These are phyloP conservation scores for Chionodraco myersi DNA, from an alignment of 2,113 vertebrate species.

Conservation along the genomic window DNA sequence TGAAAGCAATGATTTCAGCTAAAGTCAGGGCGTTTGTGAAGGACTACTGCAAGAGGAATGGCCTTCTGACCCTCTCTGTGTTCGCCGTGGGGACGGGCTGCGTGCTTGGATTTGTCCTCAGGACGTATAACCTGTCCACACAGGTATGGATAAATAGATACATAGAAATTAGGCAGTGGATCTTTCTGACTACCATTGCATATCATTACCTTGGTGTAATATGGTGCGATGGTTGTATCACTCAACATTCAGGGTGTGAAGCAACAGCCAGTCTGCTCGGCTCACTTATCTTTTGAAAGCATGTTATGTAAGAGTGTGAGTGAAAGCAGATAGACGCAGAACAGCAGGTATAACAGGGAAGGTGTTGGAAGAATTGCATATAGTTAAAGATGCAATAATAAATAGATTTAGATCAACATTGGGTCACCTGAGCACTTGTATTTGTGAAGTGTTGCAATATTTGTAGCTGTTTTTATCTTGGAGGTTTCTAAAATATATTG, in stretches of 20 bases:
- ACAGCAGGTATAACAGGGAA: neutral
- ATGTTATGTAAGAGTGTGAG: slow-evolving; percentile 5
- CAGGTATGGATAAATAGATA: slow-evolving; percentile 79
- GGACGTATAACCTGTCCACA: slow-evolving; percentile 84
- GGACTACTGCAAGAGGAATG: slow-evolving; percentile 86
- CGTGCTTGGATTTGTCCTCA: slow-evolving; percentile 85
- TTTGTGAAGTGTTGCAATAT: neutral
- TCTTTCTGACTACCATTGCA: neutral
- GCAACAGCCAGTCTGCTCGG: neutral
- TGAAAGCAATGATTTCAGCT: slow-evolving; percentile 28
- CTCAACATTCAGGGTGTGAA: neutral
- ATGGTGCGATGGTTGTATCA: neutral
- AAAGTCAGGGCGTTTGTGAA: slow-evolving; percentile 58
- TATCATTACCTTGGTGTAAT: neutral
- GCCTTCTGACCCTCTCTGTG: slow-evolving; percentile 87
- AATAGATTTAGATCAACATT: neutral
- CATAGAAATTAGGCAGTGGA: rapidly evolving
- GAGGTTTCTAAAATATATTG: neutral
- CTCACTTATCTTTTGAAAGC: neutral
- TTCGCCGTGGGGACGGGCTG: slow-evolving; percentile 87
- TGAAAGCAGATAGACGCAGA: neutral
- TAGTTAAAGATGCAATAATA: neutral
- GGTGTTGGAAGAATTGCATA: neutral
- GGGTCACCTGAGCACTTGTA: neutral
- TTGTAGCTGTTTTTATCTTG: neutral